phyloP scores from a whole-genome alignment of 2,113 vertebrate species.

The Phaetusa simplex region DNA sequence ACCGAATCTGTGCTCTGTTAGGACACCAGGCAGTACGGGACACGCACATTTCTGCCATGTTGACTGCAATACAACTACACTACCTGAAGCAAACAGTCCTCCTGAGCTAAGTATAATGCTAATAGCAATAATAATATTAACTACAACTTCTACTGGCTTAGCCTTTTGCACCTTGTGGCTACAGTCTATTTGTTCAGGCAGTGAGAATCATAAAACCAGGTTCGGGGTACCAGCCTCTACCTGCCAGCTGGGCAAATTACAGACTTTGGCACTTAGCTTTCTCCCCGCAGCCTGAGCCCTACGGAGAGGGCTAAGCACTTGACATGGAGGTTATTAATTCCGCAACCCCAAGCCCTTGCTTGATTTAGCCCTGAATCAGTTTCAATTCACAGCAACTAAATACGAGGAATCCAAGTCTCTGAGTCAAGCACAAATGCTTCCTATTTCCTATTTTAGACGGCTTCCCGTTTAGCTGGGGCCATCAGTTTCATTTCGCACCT shows the following conservation, averaged over 20 bases:
- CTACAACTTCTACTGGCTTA: neutral
- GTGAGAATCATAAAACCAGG: neutral
- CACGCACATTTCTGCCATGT: neutral
- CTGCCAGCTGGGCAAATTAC: neutral
- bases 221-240: neutral
- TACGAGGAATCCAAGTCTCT: neutral
- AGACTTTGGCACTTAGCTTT: neutral
- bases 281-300: neutral
- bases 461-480: neutral
- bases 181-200: neutral
- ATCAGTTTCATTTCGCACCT: slow-evolving; percentile 5
- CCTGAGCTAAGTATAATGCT: neutral
- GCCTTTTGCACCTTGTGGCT: neutral
- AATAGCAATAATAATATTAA: neutral
- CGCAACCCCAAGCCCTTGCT: neutral
- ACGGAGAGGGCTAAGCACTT: neutral
- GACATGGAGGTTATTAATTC: neutral
- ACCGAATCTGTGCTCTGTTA: neutral
- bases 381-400: neutral
- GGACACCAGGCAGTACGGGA: neutral
- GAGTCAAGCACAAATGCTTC: neutral
- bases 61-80: neutral
- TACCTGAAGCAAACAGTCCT: neutral
- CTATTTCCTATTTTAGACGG: neutral
- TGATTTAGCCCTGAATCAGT: neutral